These are phyloP conservation scores for Menidia beryllina DNA, from an alignment of 2,113 vertebrate species.

Conservation along the genomic window DNA sequence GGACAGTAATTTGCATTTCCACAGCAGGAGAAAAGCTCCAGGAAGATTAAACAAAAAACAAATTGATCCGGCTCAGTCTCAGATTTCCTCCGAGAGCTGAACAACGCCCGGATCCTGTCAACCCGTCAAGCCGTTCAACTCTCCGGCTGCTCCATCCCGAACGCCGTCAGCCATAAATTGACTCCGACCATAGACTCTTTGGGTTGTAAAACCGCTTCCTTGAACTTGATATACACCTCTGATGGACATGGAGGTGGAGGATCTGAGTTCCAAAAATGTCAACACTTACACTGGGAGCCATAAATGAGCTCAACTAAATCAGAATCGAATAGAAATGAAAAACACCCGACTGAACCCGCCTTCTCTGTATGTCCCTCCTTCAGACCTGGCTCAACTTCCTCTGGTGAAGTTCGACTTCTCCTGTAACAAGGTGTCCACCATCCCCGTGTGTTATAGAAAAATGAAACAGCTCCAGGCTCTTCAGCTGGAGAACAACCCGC, in stretches of 20 bases:
- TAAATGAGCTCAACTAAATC: too few species aligned
- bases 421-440: constrained; percentile 95
- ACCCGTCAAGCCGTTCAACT: not conserved
- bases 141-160: too few species aligned
- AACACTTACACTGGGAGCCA: too few species aligned
- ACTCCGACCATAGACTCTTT: not conserved
- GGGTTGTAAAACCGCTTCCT: not conserved
- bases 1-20: constrained; percentile 10
- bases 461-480: constrained; percentile 93
- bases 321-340: not conserved
- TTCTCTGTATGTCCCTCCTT: constrained; percentile 19
- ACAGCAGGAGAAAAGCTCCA: not conserved
- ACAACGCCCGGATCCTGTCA: not conserved
- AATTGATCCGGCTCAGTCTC: not conserved
- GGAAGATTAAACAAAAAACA: constrained; percentile 5
- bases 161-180: not conserved
- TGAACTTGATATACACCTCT: not conserved
- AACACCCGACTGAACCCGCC: too few species aligned
- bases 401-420: constrained; percentile 97
- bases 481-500: constrained; percentile 94
- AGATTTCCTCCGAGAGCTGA: not conserved
- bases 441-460: constrained; percentile 93
- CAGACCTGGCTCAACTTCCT: constrained; percentile 93
- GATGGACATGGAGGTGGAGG: not conserved
- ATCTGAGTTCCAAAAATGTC: too few species aligned